Percentiles rank a stretch among this genome's conserved stretches.
phyloP scores from a whole-genome alignment of 2,113 vertebrate genomes.

The Embiotoca jacksoni region DNA sequence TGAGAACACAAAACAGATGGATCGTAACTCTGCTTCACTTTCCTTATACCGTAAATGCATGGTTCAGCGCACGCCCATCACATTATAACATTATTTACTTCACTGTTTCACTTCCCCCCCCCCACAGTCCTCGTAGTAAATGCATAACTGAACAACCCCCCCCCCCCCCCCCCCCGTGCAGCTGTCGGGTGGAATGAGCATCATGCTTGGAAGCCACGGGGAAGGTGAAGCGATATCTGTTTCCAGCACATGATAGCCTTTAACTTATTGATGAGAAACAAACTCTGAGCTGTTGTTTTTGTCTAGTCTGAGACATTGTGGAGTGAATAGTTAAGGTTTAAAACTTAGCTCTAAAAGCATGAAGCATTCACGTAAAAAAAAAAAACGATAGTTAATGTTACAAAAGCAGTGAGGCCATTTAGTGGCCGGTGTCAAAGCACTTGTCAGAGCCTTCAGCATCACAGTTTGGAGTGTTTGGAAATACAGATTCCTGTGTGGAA shows the following conservation, averaged over 20 bases:
- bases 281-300: constrained; percentile 2
- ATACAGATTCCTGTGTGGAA: constrained; percentile 3
- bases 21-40: neutral
- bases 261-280: constrained; percentile 41
- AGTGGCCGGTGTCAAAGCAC: neutral
- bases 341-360: neutral
- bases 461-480: neutral
- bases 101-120: neutral
- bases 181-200: neutral
- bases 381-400: no score
- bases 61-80: neutral
- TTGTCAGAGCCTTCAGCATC: neutral
- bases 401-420: neutral
- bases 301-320: neutral
- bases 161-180: neutral
- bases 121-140: neutral
- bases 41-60: no score
- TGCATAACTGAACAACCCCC: neutral
- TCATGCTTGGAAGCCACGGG: neutral
- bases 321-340: neutral
- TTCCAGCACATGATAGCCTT: constrained; percentile 29
- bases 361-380: neutral
- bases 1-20: no score
- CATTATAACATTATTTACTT: neutral
- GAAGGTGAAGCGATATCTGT: neutral